phyloP scores from a whole-genome alignment of 1,140 invertebrate species.

The Diplogasteroides magnus region DNA sequence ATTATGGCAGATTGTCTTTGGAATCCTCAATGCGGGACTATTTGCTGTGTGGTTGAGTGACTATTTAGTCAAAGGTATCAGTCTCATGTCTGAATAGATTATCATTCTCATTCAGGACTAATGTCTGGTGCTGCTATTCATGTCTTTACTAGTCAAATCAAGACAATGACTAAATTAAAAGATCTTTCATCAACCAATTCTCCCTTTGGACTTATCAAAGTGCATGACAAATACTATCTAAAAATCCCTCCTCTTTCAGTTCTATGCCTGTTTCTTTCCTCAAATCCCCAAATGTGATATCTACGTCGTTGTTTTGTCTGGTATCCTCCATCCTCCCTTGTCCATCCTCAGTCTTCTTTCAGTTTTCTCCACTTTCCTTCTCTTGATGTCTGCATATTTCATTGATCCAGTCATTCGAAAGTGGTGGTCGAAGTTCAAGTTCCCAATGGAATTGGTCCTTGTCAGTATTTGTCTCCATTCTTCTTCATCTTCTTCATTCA shows the following conservation, averaged over 20 bases:
- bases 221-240: constrained; percentile 6
- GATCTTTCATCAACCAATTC: constrained; percentile 36
- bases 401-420: constrained; percentile 57
- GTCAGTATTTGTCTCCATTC: constrained; percentile 36
- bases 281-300: constrained; percentile 33
- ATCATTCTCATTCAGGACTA: constrained; percentile 38
- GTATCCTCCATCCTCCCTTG: too few species aligned
- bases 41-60: constrained; percentile 59
- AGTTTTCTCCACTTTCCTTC: constrained; percentile 48
- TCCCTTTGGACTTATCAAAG: constrained; percentile 28
- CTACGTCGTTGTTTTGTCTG: too few species aligned
- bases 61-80: constrained; percentile 55
- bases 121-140: constrained; percentile 60
- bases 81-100: neutral
- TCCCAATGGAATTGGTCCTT: constrained; percentile 59
- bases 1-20: constrained; percentile 56
- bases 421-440: constrained; percentile 56
- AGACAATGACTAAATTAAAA: constrained; percentile 57
- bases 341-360: constrained; percentile 55
- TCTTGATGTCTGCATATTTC: constrained; percentile 55
- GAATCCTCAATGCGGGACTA: constrained; percentile 57
- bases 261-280: constrained; percentile 56
- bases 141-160: constrained; percentile 60
- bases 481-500: neutral
- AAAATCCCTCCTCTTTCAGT: constrained; percentile 47